phyloP scores from a whole-genome alignment of 2,888 invertebrate genomes.

The Ypsolopha scabrella region DNA sequence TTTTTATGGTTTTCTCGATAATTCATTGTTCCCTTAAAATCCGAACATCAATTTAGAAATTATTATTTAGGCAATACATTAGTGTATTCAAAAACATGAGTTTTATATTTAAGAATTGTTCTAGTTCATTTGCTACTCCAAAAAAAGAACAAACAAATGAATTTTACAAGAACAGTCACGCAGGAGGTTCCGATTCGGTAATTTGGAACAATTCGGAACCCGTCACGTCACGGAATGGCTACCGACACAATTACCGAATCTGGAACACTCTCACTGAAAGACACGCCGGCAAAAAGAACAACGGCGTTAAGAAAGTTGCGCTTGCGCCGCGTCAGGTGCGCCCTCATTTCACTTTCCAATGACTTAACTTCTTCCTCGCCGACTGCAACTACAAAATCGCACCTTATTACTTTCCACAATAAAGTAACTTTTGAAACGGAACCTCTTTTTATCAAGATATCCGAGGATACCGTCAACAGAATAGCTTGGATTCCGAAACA shows the following conservation, averaged over 20 bases:
- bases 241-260: constrained; percentile 63
- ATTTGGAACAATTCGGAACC: constrained; percentile 24
- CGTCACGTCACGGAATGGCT: constrained; percentile 21
- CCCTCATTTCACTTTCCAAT: constrained; percentile 67
- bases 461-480: constrained; percentile 40
- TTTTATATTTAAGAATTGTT: too few relatives aligned
- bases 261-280: constrained; percentile 68
- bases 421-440: constrained; percentile 14
- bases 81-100: too few relatives aligned
- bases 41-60: too few relatives aligned
- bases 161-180: too few relatives aligned
- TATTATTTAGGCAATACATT: too few relatives aligned
- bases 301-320: constrained; percentile 62
- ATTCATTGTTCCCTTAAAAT: neutral
- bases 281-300: constrained; percentile 46
- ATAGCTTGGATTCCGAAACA: too few relatives aligned
- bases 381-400: constrained; percentile 21
- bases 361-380: constrained; percentile 36
- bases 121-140: too few relatives aligned
- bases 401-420: constrained; percentile 21
- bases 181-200: too few relatives aligned
- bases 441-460: constrained; percentile 56
- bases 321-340: constrained; percentile 44
- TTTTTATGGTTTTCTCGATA: too few relatives aligned
- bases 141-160: too few relatives aligned